Percentiles rank a stretch among this genome's conserved stretches.
These are phyloP conservation scores for Spicauda simplicius DNA, from an alignment of 2,888 invertebrate species.

Conservation along the genomic window DNA sequence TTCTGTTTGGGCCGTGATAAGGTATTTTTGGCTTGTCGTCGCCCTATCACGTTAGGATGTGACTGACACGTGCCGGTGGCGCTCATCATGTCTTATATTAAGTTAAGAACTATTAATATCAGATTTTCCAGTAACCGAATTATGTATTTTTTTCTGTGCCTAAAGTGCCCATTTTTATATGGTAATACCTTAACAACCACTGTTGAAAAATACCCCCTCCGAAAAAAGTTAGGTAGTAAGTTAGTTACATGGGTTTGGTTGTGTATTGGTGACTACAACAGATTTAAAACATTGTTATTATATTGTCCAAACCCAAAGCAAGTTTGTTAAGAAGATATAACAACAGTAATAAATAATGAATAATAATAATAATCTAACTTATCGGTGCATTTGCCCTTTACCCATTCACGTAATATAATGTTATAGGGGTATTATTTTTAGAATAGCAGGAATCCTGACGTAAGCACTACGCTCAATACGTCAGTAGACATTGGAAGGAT, in stretches of 20 bases:
- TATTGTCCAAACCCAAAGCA: too few species aligned
- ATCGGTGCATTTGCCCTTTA: slow-evolving; percentile 15
- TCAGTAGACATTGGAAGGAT: slow-evolving; percentile 30
- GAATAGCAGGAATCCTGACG: slow-evolving; percentile 21
- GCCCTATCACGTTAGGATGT: neutral
- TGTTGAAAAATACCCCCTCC: too few species aligned
- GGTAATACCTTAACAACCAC: too few species aligned
- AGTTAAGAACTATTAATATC: too few species aligned
- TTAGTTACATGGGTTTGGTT: too few species aligned
- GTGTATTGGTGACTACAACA: too few species aligned
- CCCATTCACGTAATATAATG: slow-evolving; percentile 20
- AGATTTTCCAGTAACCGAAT: too few species aligned
- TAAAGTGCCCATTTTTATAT: too few species aligned
- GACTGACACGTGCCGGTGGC: slow-evolving; percentile 26
- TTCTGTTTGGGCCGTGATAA: slow-evolving; percentile 14
- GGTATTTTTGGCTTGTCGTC: slow-evolving; percentile 18
- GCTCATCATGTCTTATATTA: neutral
- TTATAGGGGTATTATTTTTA: slow-evolving; percentile 22
- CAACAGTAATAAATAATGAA: neutral
- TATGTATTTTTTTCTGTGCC: too few species aligned
- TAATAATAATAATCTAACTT: neutral
- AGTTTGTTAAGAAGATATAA: too few species aligned
- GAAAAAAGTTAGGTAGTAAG: too few species aligned
- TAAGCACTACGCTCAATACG: slow-evolving; percentile 5
- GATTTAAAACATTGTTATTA: too few species aligned